Conservation (phyloP, 37 sponge, comb jelly and placozoan species). For the Spongilla lacustris region DNA sequence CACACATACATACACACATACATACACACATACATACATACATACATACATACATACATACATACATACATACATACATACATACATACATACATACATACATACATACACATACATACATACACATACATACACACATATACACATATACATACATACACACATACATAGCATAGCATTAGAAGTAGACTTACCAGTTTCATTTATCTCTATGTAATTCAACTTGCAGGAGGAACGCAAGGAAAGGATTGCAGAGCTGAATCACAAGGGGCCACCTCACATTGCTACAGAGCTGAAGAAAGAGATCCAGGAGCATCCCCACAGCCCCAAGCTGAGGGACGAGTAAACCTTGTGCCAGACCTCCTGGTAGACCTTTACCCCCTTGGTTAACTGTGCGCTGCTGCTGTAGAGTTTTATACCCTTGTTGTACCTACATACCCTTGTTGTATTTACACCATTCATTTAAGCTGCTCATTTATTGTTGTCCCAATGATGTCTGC, state of each 20-base stretch:
- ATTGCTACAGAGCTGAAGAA: slow-evolving; percentile 32
- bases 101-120: no score
- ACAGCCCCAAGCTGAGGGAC: slow-evolving; percentile 6
- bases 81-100: no score
- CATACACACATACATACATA: no score
- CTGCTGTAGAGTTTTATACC: not conserved
- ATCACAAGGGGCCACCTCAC: slow-evolving; percentile 21
- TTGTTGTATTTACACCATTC: not conserved
- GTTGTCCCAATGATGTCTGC: not conserved
- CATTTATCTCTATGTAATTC: not conserved
- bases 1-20: no score
- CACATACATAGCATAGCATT: not conserved
- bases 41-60: no score
- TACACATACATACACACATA: no score
- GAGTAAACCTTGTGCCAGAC: no score
- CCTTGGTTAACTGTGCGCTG: not conserved
- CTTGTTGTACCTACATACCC: not conserved
- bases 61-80: no score
- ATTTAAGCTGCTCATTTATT: not conserved
- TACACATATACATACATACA: no score
- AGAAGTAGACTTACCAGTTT: not conserved
- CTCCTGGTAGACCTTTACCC: not conserved
- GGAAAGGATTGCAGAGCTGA: slow-evolving; percentile 31
- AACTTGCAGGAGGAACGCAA: slow-evolving; percentile 41
- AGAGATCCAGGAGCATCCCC: slow-evolving; percentile 29